Evolutionary conservation across 2,888 invertebrate species (phyloP).

Genomic region (Physocephala rufipes): DNA sequence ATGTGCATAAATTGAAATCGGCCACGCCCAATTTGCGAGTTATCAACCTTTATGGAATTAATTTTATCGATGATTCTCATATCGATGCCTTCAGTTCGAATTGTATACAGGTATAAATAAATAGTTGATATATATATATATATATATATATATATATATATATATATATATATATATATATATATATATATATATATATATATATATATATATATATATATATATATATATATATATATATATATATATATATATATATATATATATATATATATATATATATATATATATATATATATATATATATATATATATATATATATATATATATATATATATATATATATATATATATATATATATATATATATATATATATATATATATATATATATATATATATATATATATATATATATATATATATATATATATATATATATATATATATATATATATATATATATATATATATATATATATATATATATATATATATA

Average conservation of each 20-base stretch:
- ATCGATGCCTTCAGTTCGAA: constrained; percentile 98
- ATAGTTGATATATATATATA: background rate
- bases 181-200: constrained; percentile 1
- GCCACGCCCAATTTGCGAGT: constrained; percentile 97
- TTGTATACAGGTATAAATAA: constrained; percentile 73
- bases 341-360: constrained; percentile 1
- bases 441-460: too few relatives aligned
- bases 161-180: constrained; percentile 1
- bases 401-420: too few relatives aligned
- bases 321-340: constrained; percentile 1
- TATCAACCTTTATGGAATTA: constrained; percentile 98
- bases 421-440: too few relatives aligned
- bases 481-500: too few relatives aligned
- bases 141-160: constrained; percentile 1
- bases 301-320: constrained; percentile 1
- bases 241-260: background rate
- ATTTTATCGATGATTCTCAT: constrained; percentile 98
- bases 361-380: constrained; percentile 1
- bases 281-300: constrained; percentile 1
- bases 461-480: too few relatives aligned
- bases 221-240: background rate
- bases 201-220: constrained; percentile 1
- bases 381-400: too few relatives aligned
- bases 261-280: background rate
- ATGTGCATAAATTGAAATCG: constrained; percentile 97